Evolutionary conservation across 2,888 invertebrate species (phyloP).

Genomic region (Drosophila phalerata): DNA sequence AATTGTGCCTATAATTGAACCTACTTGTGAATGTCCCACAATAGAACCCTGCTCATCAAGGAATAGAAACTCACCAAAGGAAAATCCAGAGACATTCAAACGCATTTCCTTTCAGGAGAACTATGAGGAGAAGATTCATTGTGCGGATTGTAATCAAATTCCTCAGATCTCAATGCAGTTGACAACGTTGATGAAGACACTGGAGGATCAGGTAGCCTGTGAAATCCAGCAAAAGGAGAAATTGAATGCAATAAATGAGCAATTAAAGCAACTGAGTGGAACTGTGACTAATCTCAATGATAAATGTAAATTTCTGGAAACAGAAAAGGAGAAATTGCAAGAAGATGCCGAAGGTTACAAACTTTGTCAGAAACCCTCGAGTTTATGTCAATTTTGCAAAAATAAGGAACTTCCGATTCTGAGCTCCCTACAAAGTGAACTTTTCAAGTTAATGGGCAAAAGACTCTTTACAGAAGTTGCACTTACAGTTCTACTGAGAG

Average conservation of each 20-base stretch:
- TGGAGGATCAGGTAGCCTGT: constrained; percentile 19
- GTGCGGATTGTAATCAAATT: constrained; percentile 10
- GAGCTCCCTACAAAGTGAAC: constrained; percentile 32
- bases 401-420: constrained; percentile 29
- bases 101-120: neutral
- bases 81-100: neutral
- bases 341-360: neutral
- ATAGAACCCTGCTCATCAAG: neutral
- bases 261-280: constrained; percentile 24
- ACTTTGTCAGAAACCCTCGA: constrained; percentile 31
- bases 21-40: neutral
- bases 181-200: constrained; percentile 2
- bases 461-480: constrained; percentile 42
- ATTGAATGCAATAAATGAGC: constrained; percentile 28
- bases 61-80: neutral
- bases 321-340: neutral
- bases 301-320: constrained; percentile 8
- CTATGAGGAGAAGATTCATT: neutral
- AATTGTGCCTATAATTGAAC: neutral
- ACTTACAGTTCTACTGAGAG: constrained; percentile 65
- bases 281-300: constrained; percentile 19
- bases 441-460: constrained; percentile 40
- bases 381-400: constrained; percentile 60
- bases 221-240: constrained; percentile 30
- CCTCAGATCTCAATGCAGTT: constrained; percentile 25